Base-by-base conservation (phyloP, 2,797 vertebrate genomes). In the Ctenopoma multispine region DNA sequence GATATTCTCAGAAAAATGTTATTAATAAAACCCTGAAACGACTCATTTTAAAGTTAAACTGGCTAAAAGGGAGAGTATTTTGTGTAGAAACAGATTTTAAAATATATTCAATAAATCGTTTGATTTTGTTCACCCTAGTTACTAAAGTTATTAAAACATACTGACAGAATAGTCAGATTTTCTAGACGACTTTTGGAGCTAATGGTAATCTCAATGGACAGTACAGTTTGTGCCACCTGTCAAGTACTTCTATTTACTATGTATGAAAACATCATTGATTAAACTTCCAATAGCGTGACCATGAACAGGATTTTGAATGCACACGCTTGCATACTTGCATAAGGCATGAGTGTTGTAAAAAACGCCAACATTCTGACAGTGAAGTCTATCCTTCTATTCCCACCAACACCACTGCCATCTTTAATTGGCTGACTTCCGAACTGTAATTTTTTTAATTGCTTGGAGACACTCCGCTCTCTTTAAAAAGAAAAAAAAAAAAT, bases 371-470 rank as follows among this genome's bases (percentile, higher is more conserved):
- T 92, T 92, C 92, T 92, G 89, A 92, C 90, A 94, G 91, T 91
- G 58, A 72, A 75, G 69, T 55, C 72, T 47, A 31, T 71, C 67
- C 71, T 60, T 75, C 62, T 68, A 68, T 66, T 81, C 73, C 65
- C 72, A 65, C 78, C 85, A 62, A 77, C 80, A 72, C 74, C 34
- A 53, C 79, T 60, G 82, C 87, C 92, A 79, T 86, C 89, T 86
- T 95, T 94, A 95, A 95, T 95, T 94, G 93, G 92, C 93, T 91
- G 90, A 93, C 93, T 94, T 95, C 93, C 85, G 84, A 94, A 94
- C 91, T 93, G 93, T 95, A 94, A 94, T 95, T 95, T 94, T 93
- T 94, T 92, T 94, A 95, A 95, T 95, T 95, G 94, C 94, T 95
- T 88, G 76, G 92, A 94, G 93, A 94, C 90, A 89, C 93, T 90